Percentiles rank a stretch among this genome's conserved stretches.
phyloP scores from a whole-genome alignment of 2,113 vertebrate species.

The Pterophyllum scalare region DNA sequence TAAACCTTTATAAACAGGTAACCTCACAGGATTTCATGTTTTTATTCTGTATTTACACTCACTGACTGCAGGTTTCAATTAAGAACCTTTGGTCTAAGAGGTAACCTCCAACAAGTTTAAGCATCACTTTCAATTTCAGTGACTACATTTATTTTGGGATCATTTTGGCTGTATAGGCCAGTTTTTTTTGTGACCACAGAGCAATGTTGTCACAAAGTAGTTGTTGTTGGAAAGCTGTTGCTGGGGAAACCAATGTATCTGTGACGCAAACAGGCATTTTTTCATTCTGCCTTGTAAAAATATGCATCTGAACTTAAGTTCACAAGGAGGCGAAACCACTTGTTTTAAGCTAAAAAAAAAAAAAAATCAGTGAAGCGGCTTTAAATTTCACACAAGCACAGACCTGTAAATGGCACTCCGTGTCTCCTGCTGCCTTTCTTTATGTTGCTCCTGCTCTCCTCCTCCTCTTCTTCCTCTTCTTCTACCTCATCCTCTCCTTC shows the following conservation, averaged over 20 bases:
- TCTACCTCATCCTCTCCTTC: slow-evolving; percentile 72
- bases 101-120: background rate
- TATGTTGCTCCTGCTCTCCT: slow-evolving; percentile 30
- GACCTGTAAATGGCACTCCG: slow-evolving; percentile 89
- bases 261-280: background rate
- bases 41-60: background rate
- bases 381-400: background rate
- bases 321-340: background rate
- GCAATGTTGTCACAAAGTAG: no score
- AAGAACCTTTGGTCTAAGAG: background rate
- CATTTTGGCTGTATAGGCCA: no score
- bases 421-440: slow-evolving; percentile 55
- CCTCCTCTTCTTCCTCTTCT: slow-evolving; percentile 59
- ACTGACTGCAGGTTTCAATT: background rate
- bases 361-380: background rate
- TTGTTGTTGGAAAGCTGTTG: background rate
- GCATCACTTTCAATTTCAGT: background rate
- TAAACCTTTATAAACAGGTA: background rate
- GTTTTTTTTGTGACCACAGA: no score
- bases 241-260: background rate
- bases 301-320: background rate
- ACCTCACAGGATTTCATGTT: background rate
- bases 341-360: no score
- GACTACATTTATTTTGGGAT: background rate
- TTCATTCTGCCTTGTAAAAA: background rate